phyloP scores from a whole-genome alignment of 2,113 vertebrate species.

The Pontoporia blainvillei region DNA sequence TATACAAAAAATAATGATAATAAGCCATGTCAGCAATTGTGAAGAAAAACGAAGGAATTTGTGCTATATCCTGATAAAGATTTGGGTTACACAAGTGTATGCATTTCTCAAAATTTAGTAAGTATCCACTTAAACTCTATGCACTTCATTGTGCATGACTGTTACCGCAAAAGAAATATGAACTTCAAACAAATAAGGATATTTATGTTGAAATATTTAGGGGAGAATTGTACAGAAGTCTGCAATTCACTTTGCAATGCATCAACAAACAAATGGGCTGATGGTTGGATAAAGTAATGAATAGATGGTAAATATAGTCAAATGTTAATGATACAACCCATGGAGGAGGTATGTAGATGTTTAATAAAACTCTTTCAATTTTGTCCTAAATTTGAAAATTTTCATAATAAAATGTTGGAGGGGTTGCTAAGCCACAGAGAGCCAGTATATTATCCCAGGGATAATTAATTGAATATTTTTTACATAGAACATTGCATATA shows the following conservation, averaged over 20 bases:
- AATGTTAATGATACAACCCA: not conserved
- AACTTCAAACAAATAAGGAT: not conserved
- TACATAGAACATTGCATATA: not conserved
- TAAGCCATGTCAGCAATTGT: not conserved
- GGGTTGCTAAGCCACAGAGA: not conserved
- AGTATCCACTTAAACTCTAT: not conserved
- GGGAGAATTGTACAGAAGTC: not conserved
- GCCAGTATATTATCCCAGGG: not conserved
- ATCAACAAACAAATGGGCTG: not conserved
- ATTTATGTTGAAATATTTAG: not conserved
- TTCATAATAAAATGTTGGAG: not conserved
- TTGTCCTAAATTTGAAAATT: not conserved
- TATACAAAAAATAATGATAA: not conserved
- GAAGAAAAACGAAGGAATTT: not conserved
- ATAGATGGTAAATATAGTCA: not conserved
- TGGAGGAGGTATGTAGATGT: not conserved
- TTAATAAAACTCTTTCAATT: not conserved
- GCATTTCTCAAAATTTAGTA: conserved; percentile 2
- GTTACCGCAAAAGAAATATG: not conserved
- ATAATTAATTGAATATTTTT: not conserved
- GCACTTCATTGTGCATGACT: not conserved
- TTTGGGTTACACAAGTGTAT: not conserved
- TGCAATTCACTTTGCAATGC: not conserved
- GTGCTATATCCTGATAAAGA: not conserved
- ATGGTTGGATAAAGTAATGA: not conserved